phyloP scores from a whole-genome alignment of 2,113 vertebrate genomes.

The Strigops habroptila region DNA sequence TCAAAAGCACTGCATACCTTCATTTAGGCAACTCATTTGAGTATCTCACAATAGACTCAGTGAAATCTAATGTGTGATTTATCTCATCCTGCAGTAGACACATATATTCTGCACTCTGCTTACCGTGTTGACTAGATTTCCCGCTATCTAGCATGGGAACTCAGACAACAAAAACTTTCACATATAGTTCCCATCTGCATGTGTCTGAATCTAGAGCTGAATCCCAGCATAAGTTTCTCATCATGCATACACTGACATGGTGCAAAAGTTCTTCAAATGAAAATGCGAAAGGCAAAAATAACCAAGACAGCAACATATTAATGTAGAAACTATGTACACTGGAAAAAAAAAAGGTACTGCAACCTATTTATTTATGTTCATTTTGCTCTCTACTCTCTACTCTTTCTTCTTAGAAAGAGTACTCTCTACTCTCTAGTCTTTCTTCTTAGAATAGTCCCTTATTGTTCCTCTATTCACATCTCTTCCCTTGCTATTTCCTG shows the following conservation, averaged over 20 bases:
- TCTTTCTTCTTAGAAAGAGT: not conserved
- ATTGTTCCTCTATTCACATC: not conserved
- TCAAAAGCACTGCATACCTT: not conserved
- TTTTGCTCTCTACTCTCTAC: not conserved
- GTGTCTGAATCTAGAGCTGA: not conserved
- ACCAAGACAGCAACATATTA: not conserved
- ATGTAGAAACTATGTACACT: not conserved
- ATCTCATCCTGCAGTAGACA: not conserved
- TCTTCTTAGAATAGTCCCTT: not conserved
- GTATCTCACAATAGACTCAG: not conserved
- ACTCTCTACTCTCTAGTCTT: not conserved
- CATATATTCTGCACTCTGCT: not conserved
- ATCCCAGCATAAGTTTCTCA: not conserved
- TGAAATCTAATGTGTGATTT: not conserved
- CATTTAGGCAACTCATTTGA: not conserved
- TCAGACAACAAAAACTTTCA: not conserved
- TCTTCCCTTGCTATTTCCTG: not conserved
- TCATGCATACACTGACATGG: not conserved
- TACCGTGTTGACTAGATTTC: not conserved
- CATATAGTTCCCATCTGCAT: not conserved
- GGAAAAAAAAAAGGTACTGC: not conserved
- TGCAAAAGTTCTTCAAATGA: not conserved
- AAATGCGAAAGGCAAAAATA: not conserved
- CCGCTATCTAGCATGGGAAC: not conserved
- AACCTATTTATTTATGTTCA: not conserved